Conservation (phyloP, 2,113 vertebrate genomes). For the Pedetes capensis region DNA sequence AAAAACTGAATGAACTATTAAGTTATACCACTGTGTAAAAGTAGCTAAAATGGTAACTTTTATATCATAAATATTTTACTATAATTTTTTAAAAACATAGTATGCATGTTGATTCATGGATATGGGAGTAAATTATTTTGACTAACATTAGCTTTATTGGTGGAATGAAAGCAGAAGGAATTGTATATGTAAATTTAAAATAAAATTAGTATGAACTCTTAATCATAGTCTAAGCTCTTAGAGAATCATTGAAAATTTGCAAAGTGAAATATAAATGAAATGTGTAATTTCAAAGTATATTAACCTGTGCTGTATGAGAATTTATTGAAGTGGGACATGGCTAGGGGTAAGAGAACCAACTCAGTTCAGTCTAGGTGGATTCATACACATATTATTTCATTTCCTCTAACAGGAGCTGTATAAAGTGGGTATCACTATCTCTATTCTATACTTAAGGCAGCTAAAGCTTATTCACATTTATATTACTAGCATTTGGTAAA, state of each 20-base stretch:
- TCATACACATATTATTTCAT: neutral
- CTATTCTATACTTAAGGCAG: neutral
- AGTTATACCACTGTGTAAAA: no score
- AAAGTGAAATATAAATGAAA: conserved; percentile 4
- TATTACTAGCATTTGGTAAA: neutral
- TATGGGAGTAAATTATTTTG: neutral
- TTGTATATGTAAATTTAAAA: conserved; percentile 13
- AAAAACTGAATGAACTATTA: no score
- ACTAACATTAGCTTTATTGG: neutral
- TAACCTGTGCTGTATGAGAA: neutral
- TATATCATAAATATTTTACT: no score
- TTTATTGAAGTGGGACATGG: neutral
- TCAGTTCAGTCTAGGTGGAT: neutral
- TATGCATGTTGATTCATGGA: neutral
- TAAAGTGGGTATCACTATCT: neutral
- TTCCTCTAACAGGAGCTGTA: neutral
- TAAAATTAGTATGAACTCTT: conserved; percentile 34
- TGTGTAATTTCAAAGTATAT: neutral
- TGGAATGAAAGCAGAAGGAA: neutral
- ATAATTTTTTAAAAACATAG: neutral
- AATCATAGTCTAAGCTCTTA: neutral
- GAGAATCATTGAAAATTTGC: conserved; percentile 10
- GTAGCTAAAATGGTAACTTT: neutral
- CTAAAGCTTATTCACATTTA: neutral
- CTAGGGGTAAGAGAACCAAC: neutral